These are phyloP conservation scores for Diprion similis DNA, from an alignment of 1,140 invertebrate genomes.

Conservation along the genomic window DNA sequence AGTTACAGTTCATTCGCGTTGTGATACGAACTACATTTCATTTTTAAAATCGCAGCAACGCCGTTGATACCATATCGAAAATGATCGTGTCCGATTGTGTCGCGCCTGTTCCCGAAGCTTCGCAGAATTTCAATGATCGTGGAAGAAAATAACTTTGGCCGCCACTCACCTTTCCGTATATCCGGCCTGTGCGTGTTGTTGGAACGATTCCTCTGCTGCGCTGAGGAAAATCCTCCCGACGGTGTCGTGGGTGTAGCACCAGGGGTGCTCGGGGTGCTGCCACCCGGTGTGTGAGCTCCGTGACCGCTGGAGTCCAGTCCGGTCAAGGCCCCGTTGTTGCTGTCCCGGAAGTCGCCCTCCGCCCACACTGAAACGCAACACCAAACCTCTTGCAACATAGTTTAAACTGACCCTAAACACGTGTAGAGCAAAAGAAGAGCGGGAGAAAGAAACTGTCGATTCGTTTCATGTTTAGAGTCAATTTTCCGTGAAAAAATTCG, in stretches of 20 bases:
- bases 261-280: slow-evolving; percentile 67
- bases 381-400: slow-evolving; percentile 51
- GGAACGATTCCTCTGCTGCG: slow-evolving; percentile 49
- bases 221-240: slow-evolving; percentile 63
- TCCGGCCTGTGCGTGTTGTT: slow-evolving; percentile 48
- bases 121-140: no score
- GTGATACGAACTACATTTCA: no score
- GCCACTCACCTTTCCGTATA: slow-evolving; percentile 50
- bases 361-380: slow-evolving; percentile 81
- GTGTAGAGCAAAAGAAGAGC: neutral
- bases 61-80: no score
- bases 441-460: no score
- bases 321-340: slow-evolving; percentile 66
- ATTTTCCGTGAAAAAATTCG: no score
- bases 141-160: neutral
- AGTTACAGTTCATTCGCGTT: no score
- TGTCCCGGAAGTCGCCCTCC: slow-evolving; percentile 83
- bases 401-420: slow-evolving; percentile 25
- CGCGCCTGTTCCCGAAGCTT: no score
- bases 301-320: slow-evolving; percentile 53
- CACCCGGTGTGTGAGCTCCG: slow-evolving; percentile 54
- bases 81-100: no score
- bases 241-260: slow-evolving; percentile 64
- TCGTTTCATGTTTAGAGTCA: no score
- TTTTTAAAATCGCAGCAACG: no score